Conservation (phyloP, 2,797 vertebrate species). For the Anabacerthia variegaticeps region DNA sequence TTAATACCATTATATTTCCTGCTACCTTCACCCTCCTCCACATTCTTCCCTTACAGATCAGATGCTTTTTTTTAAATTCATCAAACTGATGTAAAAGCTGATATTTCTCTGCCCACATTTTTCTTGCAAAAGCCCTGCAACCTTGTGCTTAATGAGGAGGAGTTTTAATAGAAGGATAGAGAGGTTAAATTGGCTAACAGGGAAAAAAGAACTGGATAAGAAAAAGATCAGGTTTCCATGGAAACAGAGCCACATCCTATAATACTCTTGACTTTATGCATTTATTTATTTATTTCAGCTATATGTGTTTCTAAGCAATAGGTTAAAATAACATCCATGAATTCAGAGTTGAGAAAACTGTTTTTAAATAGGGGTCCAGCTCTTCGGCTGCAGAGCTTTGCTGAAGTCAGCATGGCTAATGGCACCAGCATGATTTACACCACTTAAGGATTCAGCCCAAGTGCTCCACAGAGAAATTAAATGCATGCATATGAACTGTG, state of each 20-base stretch:
- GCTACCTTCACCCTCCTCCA: not conserved
- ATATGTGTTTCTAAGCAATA: not conserved
- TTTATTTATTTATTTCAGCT: slow-evolving; percentile 51
- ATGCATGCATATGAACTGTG: not conserved
- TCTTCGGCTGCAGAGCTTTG: not conserved
- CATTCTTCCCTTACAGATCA: slow-evolving; percentile 3
- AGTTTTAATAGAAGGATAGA: slow-evolving; percentile 65
- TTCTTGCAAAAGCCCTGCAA: slow-evolving; percentile 58
- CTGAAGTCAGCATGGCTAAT: not conserved
- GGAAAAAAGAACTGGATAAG: slow-evolving; percentile 47
- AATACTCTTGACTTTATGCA: slow-evolving; percentile 26
- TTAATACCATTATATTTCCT: not conserved
- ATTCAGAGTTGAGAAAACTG: not conserved
- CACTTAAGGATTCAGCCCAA: not conserved
- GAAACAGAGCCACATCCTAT: slow-evolving; percentile 66
- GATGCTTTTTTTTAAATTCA: not conserved
- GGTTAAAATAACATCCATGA: not conserved
- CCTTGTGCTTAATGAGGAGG: slow-evolving; percentile 58
- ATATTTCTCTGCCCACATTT: slow-evolving; percentile 56
- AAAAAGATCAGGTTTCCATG: slow-evolving; percentile 60
- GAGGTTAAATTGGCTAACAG: slow-evolving; percentile 64
- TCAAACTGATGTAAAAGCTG: slow-evolving; percentile 53
- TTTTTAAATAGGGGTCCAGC: not conserved
- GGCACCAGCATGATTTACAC: not conserved
- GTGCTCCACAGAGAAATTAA: not conserved